These are phyloP conservation scores for Hepsetus odoe DNA, from an alignment of 2,113 vertebrate genomes.

Conservation along the genomic window DNA sequence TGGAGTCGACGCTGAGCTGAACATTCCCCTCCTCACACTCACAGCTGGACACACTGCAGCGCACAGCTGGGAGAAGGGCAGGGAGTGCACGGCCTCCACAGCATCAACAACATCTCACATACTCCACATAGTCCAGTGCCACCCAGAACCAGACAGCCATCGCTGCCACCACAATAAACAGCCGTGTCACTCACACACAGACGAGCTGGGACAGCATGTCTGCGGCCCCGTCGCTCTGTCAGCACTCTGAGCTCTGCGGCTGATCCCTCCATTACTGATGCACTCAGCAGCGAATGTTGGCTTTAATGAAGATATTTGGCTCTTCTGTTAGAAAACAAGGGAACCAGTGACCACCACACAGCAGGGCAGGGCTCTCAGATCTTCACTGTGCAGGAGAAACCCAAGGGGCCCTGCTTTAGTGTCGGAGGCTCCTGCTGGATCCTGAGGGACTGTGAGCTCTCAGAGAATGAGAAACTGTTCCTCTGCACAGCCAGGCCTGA, in stretches of 20 bases:
- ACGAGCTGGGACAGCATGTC: background rate
- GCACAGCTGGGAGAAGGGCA: background rate
- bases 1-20: background rate
- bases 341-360: background rate
- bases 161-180: constrained; percentile 7
- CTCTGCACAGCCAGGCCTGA: no score
- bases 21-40: background rate
- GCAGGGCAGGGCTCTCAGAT: background rate
- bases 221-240: constrained; percentile 19
- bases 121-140: constrained; percentile 25
- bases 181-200: constrained; percentile 24
- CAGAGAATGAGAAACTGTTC: background rate
- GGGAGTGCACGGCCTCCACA: background rate
- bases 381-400: background rate
- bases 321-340: background rate
- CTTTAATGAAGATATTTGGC: background rate
- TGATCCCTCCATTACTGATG: background rate
- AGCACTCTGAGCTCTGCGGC: background rate
- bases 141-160: constrained; percentile 13
- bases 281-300: background rate
- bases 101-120: constrained; percentile 2
- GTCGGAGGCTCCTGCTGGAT: no score
- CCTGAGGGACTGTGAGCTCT: background rate
- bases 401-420: background rate
- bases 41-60: background rate